A percentile compares a stretch with the other conserved stretches of the same genome.
Evolutionary conservation across 2,113 vertebrate species (phyloP).

Genomic region (Urocolius indicus): DNA sequence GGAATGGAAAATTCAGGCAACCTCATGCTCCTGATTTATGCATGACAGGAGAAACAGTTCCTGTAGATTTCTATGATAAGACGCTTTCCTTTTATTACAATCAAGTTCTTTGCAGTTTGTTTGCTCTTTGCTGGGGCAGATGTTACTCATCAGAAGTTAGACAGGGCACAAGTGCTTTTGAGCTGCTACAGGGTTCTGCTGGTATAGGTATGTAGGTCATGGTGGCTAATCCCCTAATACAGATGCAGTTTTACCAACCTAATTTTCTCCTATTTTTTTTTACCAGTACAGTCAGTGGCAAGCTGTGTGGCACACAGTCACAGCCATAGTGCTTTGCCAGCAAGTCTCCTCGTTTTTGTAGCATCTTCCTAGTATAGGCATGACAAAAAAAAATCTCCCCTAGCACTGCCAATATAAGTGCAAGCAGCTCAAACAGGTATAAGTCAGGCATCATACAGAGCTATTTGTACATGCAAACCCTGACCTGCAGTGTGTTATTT

Average conservation of each 20-base stretch:
- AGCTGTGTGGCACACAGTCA: neutral
- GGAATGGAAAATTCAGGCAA: slow-evolving; percentile 48
- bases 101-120: neutral
- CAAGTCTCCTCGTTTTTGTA: neutral
- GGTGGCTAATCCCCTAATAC: neutral
- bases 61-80: neutral
- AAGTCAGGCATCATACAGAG: neutral
- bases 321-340: fast-evolving
- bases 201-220: neutral
- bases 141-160: neutral
- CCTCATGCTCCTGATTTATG: slow-evolving; percentile 27
- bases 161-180: slow-evolving; percentile 24
- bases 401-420: neutral
- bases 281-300: neutral
- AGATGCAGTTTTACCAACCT: slow-evolving; percentile 2
- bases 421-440: neutral
- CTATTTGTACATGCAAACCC: slow-evolving; percentile 39
- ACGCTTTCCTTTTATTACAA: neutral
- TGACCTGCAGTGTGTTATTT: slow-evolving; percentile 34
- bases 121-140: neutral
- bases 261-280: neutral
- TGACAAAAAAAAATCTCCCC: slow-evolving; percentile 1
- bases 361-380: neutral
- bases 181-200: slow-evolving; percentile 42
- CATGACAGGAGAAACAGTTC: slow-evolving; percentile 7